These are phyloP conservation scores for Pomatostomus ruficeps DNA, from an alignment of 2,113 vertebrate genomes.

Conservation along the genomic window DNA sequence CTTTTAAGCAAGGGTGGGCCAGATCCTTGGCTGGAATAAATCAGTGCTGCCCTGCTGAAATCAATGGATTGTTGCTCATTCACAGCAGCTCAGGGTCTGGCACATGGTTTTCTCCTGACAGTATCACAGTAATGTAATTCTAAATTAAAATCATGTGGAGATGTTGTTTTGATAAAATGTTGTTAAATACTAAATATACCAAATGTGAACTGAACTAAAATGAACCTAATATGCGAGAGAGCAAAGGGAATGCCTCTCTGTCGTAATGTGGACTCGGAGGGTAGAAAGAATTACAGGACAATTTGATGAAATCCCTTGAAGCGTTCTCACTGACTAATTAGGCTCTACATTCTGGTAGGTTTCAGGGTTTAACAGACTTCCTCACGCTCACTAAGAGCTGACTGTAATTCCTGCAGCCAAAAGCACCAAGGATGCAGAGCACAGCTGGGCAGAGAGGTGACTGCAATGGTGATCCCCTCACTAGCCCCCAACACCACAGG, in stretches of 20 bases:
- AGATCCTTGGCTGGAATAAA: neutral
- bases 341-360: neutral
- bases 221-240: neutral
- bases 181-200: neutral
- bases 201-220: neutral
- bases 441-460: neutral
- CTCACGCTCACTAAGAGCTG: neutral
- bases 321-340: neutral
- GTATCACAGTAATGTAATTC: neutral
- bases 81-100: neutral
- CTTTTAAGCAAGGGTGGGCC: neutral
- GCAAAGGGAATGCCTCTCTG: neutral
- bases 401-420: neutral
- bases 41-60: neutral
- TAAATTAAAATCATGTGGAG: constrained; percentile 10
- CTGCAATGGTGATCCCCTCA: neutral
- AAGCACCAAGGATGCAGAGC: neutral
- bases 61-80: neutral
- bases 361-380: neutral
- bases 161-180: neutral
- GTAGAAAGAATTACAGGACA: neutral
- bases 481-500: neutral
- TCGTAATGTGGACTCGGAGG: neutral
- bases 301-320: neutral
- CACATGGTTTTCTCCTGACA: neutral